Percentiles rank a stretch among this genome's conserved stretches.
Conservation (phyloP, 2,113 vertebrate species). For the Noctilio leporinus region DNA sequence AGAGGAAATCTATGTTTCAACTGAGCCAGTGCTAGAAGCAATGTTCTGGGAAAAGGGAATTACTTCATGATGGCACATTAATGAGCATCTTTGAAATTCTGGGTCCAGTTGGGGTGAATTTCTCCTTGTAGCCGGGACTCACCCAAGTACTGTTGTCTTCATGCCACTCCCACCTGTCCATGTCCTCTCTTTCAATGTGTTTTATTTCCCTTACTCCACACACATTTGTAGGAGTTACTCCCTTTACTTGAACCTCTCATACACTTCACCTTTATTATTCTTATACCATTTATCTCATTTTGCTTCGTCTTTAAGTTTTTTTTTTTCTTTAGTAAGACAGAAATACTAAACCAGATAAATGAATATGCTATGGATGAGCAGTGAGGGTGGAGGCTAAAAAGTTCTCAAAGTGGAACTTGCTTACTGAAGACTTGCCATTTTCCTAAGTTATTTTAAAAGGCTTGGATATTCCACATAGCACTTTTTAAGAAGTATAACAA, state of each 20-base stretch:
- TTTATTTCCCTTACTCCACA: neutral
- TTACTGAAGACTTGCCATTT: neutral
- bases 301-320: neutral
- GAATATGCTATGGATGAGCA: neutral
- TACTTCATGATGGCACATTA: neutral
- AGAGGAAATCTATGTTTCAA: neutral
- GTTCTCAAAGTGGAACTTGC: neutral
- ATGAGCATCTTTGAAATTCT: neutral
- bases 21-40: neutral
- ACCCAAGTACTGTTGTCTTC: neutral
- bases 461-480: neutral
- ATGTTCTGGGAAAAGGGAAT: neutral
- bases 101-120: neutral
- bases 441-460: neutral
- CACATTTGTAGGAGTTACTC: neutral
- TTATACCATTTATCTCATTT: neutral
- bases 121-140: neutral
- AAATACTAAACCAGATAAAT: neutral
- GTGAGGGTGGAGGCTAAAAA: neutral
- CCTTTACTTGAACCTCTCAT: neutral
- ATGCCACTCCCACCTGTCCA: neutral
- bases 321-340: neutral
- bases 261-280: neutral
- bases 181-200: neutral
- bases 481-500: neutral